phyloP scores from a whole-genome alignment of 2,888 invertebrate genomes.

The Sinohyriopsis cumingii region DNA sequence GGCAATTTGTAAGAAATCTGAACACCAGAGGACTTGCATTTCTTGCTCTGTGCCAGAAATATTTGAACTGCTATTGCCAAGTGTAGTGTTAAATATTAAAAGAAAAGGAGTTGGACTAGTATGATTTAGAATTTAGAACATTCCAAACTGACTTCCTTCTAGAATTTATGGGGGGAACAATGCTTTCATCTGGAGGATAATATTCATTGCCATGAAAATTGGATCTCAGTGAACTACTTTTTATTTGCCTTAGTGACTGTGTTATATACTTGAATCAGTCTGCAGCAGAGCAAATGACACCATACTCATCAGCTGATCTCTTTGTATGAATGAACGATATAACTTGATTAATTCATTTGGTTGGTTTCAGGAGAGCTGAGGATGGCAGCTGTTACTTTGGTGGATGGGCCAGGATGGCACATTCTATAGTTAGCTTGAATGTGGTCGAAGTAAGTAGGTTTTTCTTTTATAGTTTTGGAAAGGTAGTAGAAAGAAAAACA shows the following conservation, averaged over 20 bases:
- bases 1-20: too few relatives aligned
- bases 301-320: background rate
- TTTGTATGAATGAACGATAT: too few relatives aligned
- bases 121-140: too few relatives aligned
- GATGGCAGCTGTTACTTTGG: slow-evolving; percentile 84
- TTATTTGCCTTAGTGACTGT: background rate
- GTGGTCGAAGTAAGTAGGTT: slow-evolving; percentile 89
- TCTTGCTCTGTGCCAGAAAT: too few relatives aligned
- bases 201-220: too few relatives aligned
- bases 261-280: background rate
- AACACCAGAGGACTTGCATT: too few relatives aligned
- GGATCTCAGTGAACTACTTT: background rate
- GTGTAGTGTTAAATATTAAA: too few relatives aligned
- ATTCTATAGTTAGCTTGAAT: slow-evolving; percentile 91
- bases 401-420: slow-evolving; percentile 99
- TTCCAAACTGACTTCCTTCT: too few relatives aligned
- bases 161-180: too few relatives aligned
- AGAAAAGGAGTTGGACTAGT: too few relatives aligned
- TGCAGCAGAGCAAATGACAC: background rate
- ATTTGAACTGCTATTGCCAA: too few relatives aligned
- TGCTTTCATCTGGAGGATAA: too few relatives aligned
- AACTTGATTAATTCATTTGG: background rate
- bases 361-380: slow-evolving; percentile 82
- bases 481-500: background rate
- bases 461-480: background rate